Conservation (phyloP, 64 coral and sea anemone genomes). For the Pocillopora verrucosa region DNA sequence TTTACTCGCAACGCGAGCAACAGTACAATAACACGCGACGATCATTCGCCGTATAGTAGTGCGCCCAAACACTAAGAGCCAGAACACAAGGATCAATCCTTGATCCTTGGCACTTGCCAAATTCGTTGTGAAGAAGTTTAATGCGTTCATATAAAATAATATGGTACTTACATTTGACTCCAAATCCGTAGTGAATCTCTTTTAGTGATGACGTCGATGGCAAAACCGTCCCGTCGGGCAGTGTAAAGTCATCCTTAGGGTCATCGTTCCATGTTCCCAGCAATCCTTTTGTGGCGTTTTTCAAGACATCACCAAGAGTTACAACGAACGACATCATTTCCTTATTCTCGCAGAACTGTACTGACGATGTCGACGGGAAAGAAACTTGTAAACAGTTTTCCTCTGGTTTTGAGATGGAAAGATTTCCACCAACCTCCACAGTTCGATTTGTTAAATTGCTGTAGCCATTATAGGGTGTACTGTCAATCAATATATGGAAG, state of each 20-base stretch:
- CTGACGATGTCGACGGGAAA: slow-evolving; percentile 49
- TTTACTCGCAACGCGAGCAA: no score
- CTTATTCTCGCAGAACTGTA: slow-evolving; percentile 14
- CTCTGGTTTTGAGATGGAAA: slow-evolving; percentile 26
- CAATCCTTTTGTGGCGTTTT: slow-evolving; percentile 55
- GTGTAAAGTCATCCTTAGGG: slow-evolving; percentile 45
- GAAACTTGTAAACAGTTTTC: slow-evolving; percentile 14
- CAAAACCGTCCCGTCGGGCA: slow-evolving; percentile 49
- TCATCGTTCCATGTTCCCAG: slow-evolving; percentile 66
- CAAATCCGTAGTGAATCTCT: slow-evolving; percentile 55
- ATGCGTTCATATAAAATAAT: not conserved
- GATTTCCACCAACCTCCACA: slow-evolving; percentile 15
- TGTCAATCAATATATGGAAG: slow-evolving; percentile 18
- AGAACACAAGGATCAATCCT: no score
- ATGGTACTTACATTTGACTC: slow-evolving; percentile 50
- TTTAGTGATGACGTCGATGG: slow-evolving; percentile 15
- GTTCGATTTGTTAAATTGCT: not conserved
- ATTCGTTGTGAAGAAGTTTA: not conserved
- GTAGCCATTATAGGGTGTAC: not conserved
- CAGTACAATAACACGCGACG: no score
- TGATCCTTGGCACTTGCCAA: no score
- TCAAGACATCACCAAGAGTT: slow-evolving; percentile 16
- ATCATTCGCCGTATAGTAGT: no score
- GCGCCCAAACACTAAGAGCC: no score
- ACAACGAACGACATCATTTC: slow-evolving; percentile 43